phyloP scores from a whole-genome alignment of 35 echinoderm and acorn worm genomes.

The Heliocidaris tuberculata region DNA sequence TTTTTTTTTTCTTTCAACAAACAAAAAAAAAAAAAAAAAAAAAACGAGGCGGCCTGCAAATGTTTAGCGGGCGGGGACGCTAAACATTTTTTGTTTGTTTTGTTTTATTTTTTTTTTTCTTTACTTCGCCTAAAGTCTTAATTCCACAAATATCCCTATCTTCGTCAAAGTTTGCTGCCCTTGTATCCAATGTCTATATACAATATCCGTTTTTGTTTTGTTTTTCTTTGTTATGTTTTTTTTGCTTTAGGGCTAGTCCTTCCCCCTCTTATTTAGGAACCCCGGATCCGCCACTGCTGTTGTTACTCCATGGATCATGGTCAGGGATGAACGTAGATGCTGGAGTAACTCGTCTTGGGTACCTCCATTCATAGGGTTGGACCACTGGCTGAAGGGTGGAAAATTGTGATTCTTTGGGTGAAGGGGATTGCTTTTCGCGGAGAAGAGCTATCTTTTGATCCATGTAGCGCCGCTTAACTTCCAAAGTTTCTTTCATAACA shows the following conservation, averaged over 20 bases:
- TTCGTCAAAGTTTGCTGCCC: too few relatives aligned
- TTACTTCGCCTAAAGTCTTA: too few relatives aligned
- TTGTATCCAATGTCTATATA: too few relatives aligned
- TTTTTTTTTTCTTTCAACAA: too few relatives aligned
- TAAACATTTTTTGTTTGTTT: too few relatives aligned
- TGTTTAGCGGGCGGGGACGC: too few relatives aligned
- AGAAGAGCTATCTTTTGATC: slow-evolving; percentile 42
- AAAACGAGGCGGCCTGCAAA: too few relatives aligned
- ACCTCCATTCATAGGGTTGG: background rate
- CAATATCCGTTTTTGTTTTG: too few relatives aligned
- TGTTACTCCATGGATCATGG: slow-evolving; percentile 22
- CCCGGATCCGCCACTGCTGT: slow-evolving; percentile 28
- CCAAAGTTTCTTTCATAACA: slow-evolving; percentile 50
- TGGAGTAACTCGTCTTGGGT: slow-evolving; percentile 12
- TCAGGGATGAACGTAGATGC: background rate
- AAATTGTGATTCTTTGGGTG: background rate
- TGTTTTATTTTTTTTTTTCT: too few relatives aligned
- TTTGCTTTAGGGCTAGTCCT: background rate
- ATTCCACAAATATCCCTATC: too few relatives aligned
- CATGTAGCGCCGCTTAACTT: slow-evolving; percentile 41
- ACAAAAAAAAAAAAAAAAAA: too few relatives aligned
- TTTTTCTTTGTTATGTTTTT: too few relatives aligned
- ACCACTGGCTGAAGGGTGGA: background rate
- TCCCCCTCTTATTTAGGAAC: background rate
- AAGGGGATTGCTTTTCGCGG: background rate